Conservation (phyloP, 2,797 vertebrate species). For the Steatocranus sp. region DNA sequence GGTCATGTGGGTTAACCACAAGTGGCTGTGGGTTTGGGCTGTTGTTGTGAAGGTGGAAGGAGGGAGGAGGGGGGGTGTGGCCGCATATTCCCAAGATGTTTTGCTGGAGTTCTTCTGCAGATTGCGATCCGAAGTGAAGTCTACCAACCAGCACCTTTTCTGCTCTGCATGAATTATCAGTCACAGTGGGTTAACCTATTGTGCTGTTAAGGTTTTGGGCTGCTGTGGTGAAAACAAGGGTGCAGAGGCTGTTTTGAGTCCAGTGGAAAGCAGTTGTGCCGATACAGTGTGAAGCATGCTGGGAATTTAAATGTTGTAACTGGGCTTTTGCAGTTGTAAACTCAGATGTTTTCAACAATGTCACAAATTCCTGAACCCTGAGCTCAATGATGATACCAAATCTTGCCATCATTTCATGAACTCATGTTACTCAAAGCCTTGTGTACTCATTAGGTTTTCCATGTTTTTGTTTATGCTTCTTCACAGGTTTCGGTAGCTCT, state of each 20-base stretch:
- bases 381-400: neutral
- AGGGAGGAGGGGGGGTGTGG: constrained; percentile 14
- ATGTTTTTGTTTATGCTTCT: constrained; percentile 52
- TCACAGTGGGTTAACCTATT: constrained; percentile 19
- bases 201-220: constrained; percentile 25
- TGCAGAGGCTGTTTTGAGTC: constrained; percentile 16
- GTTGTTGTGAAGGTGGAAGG: constrained; percentile 53
- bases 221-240: constrained; percentile 30
- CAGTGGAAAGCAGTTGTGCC: constrained; percentile 26
- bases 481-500: constrained; percentile 57
- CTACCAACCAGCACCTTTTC: neutral
- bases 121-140: neutral
- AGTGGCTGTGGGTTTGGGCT: constrained; percentile 55
- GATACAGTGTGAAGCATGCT: constrained; percentile 41
- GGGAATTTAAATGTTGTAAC: constrained; percentile 50
- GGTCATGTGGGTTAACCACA: constrained; percentile 64
- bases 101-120: constrained; percentile 28
- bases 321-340: constrained; percentile 33
- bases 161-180: neutral
- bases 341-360: constrained; percentile 31
- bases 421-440: neutral
- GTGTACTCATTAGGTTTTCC: neutral
- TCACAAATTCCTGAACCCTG: constrained; percentile 11
- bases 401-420: neutral
- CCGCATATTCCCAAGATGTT: constrained; percentile 23